phyloP scores from a whole-genome alignment of 2,113 vertebrate species.

The Pterocles gutturalis region DNA sequence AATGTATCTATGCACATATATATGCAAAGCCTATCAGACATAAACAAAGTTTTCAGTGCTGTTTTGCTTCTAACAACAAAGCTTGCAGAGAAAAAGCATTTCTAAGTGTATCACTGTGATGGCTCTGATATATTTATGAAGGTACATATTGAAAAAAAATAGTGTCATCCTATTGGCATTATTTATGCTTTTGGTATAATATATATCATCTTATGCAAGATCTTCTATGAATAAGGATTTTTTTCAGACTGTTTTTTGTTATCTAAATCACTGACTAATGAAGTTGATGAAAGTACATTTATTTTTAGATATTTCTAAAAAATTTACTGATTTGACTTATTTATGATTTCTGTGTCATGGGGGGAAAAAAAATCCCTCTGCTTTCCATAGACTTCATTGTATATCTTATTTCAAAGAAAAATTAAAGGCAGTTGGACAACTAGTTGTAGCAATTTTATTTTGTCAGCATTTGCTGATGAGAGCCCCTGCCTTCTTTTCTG shows the following conservation, averaged over 20 bases:
- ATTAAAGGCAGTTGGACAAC: background rate
- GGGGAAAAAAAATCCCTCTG: background rate
- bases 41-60: background rate
- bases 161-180: background rate
- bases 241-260: background rate
- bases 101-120: background rate
- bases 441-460: background rate
- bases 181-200: constrained; percentile 55
- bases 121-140: background rate
- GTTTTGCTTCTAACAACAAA: background rate
- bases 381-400: background rate
- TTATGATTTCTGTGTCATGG: background rate
- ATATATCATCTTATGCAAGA: constrained; percentile 26
- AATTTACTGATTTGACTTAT: background rate
- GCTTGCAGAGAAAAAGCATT: background rate
- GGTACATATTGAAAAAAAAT: background rate
- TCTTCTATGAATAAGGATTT: background rate
- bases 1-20: background rate
- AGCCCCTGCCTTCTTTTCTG: background rate
- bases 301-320: background rate
- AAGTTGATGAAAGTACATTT: background rate
- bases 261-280: background rate
- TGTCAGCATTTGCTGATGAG: background rate
- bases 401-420: background rate
- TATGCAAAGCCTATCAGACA: background rate